A percentile compares a stretch with the other conserved stretches of the same genome.
Evolutionary conservation across 1,140 invertebrate genomes (phyloP).

Genomic region (Drosophila virilis): DNA sequence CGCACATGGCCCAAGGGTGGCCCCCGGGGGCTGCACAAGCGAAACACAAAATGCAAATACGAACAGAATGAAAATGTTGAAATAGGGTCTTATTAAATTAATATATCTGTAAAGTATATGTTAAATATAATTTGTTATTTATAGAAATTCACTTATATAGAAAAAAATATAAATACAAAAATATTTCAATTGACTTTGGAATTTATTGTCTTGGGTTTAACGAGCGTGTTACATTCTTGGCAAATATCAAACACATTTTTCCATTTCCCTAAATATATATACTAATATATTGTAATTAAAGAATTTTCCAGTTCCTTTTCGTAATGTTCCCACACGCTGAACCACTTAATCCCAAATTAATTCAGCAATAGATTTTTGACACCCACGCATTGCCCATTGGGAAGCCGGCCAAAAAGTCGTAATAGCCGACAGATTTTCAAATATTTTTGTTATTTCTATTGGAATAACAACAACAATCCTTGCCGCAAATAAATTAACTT

Average conservation of each 20-base stretch:
- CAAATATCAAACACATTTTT: no score
- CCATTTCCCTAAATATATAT: no score
- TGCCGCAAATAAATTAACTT: background rate
- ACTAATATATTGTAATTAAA: no score
- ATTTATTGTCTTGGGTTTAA: no score
- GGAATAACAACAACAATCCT: background rate
- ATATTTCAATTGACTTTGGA: no score
- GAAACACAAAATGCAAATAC: slow-evolving; percentile 22
- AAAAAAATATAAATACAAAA: background rate
- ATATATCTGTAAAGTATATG: no score
- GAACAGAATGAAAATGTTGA: background rate
- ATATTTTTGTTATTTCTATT: background rate
- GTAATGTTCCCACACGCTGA: no score
- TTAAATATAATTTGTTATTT: background rate
- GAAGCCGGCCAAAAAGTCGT: slow-evolving; percentile 1
- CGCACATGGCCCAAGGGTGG: slow-evolving; percentile 2
- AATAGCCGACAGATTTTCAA: no score
- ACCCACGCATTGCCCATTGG: no score
- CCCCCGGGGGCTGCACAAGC: slow-evolving; percentile 20
- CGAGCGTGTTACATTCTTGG: no score
- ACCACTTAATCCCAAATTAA: slow-evolving; percentile 12
- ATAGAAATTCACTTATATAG: background rate
- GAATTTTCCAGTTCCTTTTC: no score
- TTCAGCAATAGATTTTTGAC: background rate
- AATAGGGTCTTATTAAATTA: no score